Evolutionary conservation across 2,888 invertebrate genomes (phyloP).

Genomic region (Nematopogon swammerdamellus): DNA sequence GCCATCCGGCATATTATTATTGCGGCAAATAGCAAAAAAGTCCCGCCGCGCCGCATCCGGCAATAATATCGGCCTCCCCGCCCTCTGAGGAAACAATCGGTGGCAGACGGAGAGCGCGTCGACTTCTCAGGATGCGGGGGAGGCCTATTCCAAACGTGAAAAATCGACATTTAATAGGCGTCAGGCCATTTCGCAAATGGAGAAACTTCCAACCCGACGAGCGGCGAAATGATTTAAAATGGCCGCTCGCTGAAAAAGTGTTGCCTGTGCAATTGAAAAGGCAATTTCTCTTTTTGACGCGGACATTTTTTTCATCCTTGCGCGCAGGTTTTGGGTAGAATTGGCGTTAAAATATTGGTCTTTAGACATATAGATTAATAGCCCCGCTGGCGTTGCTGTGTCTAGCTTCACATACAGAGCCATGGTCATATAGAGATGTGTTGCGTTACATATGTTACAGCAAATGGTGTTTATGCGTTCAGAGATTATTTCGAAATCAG

Average conservation of each 20-base stretch:
- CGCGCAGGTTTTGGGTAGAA: constrained; percentile 7
- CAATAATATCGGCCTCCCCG: too few relatives aligned
- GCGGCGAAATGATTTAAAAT: constrained; percentile 9
- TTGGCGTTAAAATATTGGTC: background rate
- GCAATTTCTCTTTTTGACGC: constrained; percentile 11
- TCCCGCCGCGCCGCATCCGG: too few relatives aligned
- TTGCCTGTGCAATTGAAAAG: constrained; percentile 11
- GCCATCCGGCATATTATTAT: too few relatives aligned
- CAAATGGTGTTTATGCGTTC: too few relatives aligned
- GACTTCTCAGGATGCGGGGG: background rate
- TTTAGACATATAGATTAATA: background rate
- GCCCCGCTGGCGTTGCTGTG: background rate
- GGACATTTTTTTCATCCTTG: constrained; percentile 9
- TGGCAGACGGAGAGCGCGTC: background rate
- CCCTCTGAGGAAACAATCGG: too few relatives aligned
- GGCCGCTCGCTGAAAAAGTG: constrained; percentile 6
- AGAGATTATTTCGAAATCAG: too few relatives aligned
- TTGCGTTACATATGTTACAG: too few relatives aligned
- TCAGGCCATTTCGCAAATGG: constrained; percentile 25
- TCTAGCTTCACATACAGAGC: too few relatives aligned
- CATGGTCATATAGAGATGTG: too few relatives aligned
- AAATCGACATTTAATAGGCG: constrained; percentile 28
- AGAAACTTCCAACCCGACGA: constrained; percentile 8
- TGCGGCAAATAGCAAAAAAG: too few relatives aligned
- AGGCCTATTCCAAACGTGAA: constrained; percentile 27